Base-by-base conservation (phyloP, 2,113 vertebrate genomes). In the Nycticorax nycticorax region DNA sequence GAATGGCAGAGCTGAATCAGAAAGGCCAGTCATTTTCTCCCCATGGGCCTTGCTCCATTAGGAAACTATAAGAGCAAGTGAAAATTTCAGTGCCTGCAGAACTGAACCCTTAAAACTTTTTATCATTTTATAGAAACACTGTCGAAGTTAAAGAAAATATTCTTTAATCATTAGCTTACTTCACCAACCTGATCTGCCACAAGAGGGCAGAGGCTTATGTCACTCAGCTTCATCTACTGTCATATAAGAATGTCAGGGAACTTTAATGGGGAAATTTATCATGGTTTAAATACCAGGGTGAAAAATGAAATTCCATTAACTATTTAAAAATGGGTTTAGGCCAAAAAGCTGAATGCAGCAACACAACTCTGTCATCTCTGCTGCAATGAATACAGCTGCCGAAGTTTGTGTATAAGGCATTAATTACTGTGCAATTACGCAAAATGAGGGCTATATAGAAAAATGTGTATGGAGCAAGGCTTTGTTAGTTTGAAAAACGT, bases 181-280 rank as follows among this genome's bases (percentile, higher is more conserved):
- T 88, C 62, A 80, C 60, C 77, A 94, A 8, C n/a, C 16, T 67
- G 52, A 85, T 89, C 86, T 94, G 81, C 95, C 92, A 96, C 93
- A 92, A 97, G 95, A 93, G 86, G 91, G 95, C 96, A 94, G 92
- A 89, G 74, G 75, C 53, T 88, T 68, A 50, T 53, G 81, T 92
- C 92, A 91, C 92, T 96, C 89, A 71, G 35, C 22, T 89, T 84
- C 64, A 63, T 56, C 67, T 52, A 35, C 59, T 84, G 69, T 89
- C 90, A 59, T 52, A 55, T 14, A n/a, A 96, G 69, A 73, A 53
- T 80, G 66, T 66, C 89, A 93, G 52, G 50, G 66, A 60, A 78
- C 39, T 81, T 76, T 59, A 77, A 80, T 35, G n/a, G 43, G 30
- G 52, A 81, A 83, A 86, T 84, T 57, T 72, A 64, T 89, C 43